phyloP scores from a whole-genome alignment of 2,113 vertebrate genomes.

The Elaphurus davidianus region DNA sequence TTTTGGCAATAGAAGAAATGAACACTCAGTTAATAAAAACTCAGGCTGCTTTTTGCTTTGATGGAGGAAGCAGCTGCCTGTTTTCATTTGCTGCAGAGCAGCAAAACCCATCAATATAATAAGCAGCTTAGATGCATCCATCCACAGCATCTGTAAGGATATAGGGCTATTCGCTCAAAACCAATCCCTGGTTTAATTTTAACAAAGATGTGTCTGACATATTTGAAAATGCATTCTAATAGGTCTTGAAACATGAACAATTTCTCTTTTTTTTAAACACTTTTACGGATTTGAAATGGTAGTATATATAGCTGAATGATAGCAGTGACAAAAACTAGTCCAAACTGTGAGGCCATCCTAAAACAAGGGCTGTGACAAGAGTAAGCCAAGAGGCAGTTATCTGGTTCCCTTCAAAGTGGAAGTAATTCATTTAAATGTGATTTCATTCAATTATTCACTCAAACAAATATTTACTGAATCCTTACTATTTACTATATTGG shows the following conservation, averaged over 20 bases:
- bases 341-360: conserved; percentile 70
- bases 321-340: conserved; percentile 75
- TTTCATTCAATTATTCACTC: conserved; percentile 40
- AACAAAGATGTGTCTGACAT: conserved; percentile 90
- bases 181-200: conserved; percentile 92
- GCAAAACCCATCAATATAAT: conserved; percentile 99
- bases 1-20: conserved; percentile 99
- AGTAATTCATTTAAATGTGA: conserved; percentile 33
- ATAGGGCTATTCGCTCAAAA: conserved; percentile 91
- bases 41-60: conserved; percentile 95
- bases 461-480: conserved; percentile 16
- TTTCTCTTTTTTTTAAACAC: conserved; percentile 85
- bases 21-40: conserved; percentile 99
- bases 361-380: conserved; percentile 60
- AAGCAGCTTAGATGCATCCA: conserved; percentile 99
- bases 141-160: conserved; percentile 93
- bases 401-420: conserved; percentile 70
- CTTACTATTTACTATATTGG: neutral
- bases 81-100: conserved; percentile 90
- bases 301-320: conserved; percentile 74
- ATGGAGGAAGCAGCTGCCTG: conserved; percentile 92
- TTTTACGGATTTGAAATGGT: conserved; percentile 81
- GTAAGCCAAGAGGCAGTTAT: conserved; percentile 60
- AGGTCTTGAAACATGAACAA: conserved; percentile 82
- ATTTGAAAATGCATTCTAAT: conserved; percentile 88